Percentiles rank a stretch among this genome's conserved stretches.
Evolutionary conservation across 2,113 vertebrate genomes (phyloP).

Genomic region (Epinephelus moara): DNA sequence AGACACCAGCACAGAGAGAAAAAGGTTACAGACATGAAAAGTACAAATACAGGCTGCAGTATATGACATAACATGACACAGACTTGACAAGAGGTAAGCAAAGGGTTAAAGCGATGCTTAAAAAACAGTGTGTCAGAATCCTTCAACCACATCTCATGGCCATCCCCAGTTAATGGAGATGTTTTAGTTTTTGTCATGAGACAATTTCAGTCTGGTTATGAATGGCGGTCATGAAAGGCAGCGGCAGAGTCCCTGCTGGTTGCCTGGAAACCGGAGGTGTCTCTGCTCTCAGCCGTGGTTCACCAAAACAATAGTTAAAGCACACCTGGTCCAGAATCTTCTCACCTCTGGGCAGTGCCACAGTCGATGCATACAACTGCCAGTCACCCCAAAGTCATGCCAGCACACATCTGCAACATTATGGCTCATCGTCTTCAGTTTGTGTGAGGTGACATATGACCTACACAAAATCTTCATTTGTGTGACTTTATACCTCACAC

Average conservation of each 20-base stretch:
- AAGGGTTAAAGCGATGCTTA: not conserved
- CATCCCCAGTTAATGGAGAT: not conserved
- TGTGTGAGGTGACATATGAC: too few species aligned
- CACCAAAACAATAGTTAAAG: not conserved
- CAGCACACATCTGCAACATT: too few species aligned
- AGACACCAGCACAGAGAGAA: not conserved
- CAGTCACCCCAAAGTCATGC: too few species aligned
- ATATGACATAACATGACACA: not conserved
- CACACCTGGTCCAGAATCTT: too few species aligned
- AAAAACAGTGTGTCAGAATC: not conserved
- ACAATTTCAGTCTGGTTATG: not conserved
- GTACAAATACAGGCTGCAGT: not conserved
- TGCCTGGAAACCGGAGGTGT: slow-evolving; percentile 20
- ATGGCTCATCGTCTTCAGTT: too few species aligned
- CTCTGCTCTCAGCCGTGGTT: not conserved
- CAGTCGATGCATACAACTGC: too few species aligned
- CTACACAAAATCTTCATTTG: too few species aligned
- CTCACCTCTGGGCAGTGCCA: too few species aligned
- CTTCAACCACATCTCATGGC: not conserved
- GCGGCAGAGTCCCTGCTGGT: not conserved
- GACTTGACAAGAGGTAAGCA: not conserved
- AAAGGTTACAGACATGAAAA: slow-evolving; percentile 5
- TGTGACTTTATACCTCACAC: too few species aligned
- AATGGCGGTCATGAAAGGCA: not conserved
- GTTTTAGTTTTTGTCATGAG: not conserved